Evolutionary conservation across 1,140 invertebrate genomes (phyloP).

Genomic region (Macrocentrus cingulum): DNA sequence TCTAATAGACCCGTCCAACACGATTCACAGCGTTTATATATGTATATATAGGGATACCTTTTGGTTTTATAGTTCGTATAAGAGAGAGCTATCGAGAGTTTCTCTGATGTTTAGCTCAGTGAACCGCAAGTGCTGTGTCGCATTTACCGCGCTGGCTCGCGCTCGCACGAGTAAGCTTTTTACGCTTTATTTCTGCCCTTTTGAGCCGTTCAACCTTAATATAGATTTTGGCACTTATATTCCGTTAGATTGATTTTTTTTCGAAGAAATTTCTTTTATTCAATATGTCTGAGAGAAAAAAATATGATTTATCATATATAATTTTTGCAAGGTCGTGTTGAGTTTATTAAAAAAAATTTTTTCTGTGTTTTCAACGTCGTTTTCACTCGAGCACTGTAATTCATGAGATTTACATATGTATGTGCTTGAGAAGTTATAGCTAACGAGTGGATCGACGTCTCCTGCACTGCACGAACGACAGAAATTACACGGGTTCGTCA

Average conservation of each 20-base stretch:
- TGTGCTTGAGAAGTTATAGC: background rate
- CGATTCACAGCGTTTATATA: too few species aligned
- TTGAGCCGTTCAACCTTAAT: slow-evolving; percentile 3
- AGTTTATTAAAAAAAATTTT: too few species aligned
- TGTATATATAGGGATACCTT: too few species aligned
- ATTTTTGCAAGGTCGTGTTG: too few species aligned
- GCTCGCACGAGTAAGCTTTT: slow-evolving; percentile 4
- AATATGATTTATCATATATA: too few species aligned
- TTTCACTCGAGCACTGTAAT: too few species aligned
- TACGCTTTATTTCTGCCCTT: slow-evolving; percentile 11
- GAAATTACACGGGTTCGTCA: slow-evolving; percentile 13
- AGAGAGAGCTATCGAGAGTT: background rate
- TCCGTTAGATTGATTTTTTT: too few species aligned
- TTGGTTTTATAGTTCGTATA: background rate
- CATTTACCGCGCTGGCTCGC: background rate
- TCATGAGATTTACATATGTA: background rate
- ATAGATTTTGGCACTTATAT: too few species aligned
- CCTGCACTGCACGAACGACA: slow-evolving; percentile 7
- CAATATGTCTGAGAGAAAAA: too few species aligned
- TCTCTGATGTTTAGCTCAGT: slow-evolving; percentile 8
- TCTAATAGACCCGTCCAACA: too few species aligned
- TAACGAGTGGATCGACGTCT: slow-evolving; percentile 15
- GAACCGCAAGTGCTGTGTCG: slow-evolving; percentile 3
- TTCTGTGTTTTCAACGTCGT: too few species aligned
- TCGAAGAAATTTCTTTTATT: too few species aligned